A percentile compares a stretch with the other conserved stretches of the same genome.
phyloP scores from a whole-genome alignment of 2,113 vertebrate species.

The Phylloscopus trochilus region DNA sequence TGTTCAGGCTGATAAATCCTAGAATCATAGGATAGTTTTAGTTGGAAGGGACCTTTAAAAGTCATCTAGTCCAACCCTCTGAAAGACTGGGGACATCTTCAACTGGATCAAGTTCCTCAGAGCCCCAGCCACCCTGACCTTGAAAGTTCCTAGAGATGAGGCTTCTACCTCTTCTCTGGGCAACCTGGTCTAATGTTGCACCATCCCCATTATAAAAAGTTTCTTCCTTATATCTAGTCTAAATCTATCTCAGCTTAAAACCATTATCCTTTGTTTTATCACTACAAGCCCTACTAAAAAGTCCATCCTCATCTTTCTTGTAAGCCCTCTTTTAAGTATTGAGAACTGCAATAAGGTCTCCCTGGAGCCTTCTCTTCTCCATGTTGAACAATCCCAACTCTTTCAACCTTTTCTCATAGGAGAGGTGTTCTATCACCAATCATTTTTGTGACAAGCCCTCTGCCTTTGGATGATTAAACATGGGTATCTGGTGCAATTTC shows the following conservation, averaged over 20 bases:
- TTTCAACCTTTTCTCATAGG: neutral
- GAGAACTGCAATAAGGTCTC: neutral
- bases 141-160: neutral
- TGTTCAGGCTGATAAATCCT: neutral
- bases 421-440: neutral
- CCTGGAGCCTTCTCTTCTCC: neutral
- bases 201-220: fast-evolving
- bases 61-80: neutral
- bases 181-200: neutral
- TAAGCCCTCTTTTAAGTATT: neutral
- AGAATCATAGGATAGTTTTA: neutral
- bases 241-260: neutral
- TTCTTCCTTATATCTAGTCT: neutral
- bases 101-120: neutral
- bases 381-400: neutral
- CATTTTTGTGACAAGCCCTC: neutral
- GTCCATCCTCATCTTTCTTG: neutral
- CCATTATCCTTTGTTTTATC: neutral
- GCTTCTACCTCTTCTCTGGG: neutral
- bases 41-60: neutral
- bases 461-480: neutral
- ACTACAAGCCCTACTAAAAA: neutral
- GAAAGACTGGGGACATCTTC: neutral
- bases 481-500: neutral
- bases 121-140: neutral